phyloP scores from a whole-genome alignment of 2,113 vertebrate species.

The Acanthisitta chloris region DNA sequence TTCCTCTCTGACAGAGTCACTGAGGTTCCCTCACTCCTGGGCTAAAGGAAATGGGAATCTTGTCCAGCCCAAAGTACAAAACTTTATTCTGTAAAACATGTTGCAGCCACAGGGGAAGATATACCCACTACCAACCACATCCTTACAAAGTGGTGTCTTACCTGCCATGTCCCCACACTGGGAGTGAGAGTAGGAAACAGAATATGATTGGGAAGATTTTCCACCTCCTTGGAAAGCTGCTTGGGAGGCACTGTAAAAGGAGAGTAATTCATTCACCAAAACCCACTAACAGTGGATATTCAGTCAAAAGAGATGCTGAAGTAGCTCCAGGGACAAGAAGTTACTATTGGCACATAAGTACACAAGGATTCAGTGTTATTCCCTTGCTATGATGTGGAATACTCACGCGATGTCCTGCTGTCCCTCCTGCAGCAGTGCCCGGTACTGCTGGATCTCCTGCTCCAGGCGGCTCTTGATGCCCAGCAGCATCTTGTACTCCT shows the following conservation, averaged over 20 bases:
- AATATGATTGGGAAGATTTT: slow-evolving; percentile 37
- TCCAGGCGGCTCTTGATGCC: slow-evolving; percentile 66
- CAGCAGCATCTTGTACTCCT: slow-evolving; percentile 73
- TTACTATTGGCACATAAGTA: background rate
- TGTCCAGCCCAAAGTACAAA: background rate
- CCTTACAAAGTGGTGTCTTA: background rate
- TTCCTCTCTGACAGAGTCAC: background rate
- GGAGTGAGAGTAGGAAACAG: slow-evolving; percentile 21
- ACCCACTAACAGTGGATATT: rapidly evolving
- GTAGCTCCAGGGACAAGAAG: background rate
- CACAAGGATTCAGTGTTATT: background rate
- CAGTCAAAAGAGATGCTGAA: background rate
- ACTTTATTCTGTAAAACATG: background rate
- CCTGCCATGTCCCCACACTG: slow-evolving; percentile 12
- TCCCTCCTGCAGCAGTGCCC: slow-evolving; percentile 54
- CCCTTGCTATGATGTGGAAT: background rate
- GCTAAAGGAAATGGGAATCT: background rate
- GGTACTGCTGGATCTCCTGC: slow-evolving; percentile 88
- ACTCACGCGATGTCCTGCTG: slow-evolving; percentile 13
- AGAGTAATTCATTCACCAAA: background rate
- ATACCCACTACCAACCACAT: background rate
- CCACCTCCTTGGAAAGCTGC: slow-evolving; percentile 17
- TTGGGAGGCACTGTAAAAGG: slow-evolving; percentile 14
- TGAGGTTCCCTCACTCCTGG: background rate
- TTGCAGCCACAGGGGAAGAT: background rate